Percentiles rank a stretch among this genome's conserved stretches.
phyloP scores from a whole-genome alignment of 2,888 invertebrate species.

The Philopedon plagiatum region DNA sequence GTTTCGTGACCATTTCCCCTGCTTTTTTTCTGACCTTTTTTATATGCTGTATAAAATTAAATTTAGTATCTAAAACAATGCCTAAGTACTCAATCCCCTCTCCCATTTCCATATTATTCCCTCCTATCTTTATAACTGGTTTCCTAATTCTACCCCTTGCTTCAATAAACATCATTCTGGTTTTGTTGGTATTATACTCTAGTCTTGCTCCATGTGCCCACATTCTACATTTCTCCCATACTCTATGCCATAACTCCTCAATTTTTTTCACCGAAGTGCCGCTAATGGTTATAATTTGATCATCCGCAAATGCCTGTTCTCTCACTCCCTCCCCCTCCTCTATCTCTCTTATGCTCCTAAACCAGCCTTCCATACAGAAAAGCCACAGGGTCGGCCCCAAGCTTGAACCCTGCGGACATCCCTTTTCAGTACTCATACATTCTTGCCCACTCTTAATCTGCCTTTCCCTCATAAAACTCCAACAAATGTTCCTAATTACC shows the following conservation, averaged over 20 bases:
- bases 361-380: constrained; percentile 51
- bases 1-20: not conserved
- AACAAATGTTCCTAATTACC: constrained; percentile 24
- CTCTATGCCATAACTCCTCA: constrained; percentile 42
- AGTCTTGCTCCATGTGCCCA: constrained; percentile 46
- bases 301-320: constrained; percentile 48
- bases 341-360: constrained; percentile 40
- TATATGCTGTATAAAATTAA: constrained; percentile 28
- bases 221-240: constrained; percentile 41
- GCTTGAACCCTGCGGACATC: no score
- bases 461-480: constrained; percentile 41
- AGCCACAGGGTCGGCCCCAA: constrained; percentile 55
- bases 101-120: constrained; percentile 36
- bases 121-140: no score
- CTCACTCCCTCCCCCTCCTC: no score
- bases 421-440: constrained; percentile 26
- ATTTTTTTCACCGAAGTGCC: constrained; percentile 40
- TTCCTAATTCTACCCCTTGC: constrained; percentile 13
- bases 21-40: constrained; percentile 1
- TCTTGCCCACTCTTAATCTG: constrained; percentile 34
- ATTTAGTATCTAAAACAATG: constrained; percentile 7
- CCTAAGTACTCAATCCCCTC: not conserved
- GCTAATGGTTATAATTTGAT: constrained; percentile 47
- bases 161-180: constrained; percentile 44
- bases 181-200: constrained; percentile 50